Percentiles rank a stretch among this genome's conserved stretches.
phyloP scores from a whole-genome alignment of 2,888 invertebrate species.

The Mimumesa dahlbomi region DNA sequence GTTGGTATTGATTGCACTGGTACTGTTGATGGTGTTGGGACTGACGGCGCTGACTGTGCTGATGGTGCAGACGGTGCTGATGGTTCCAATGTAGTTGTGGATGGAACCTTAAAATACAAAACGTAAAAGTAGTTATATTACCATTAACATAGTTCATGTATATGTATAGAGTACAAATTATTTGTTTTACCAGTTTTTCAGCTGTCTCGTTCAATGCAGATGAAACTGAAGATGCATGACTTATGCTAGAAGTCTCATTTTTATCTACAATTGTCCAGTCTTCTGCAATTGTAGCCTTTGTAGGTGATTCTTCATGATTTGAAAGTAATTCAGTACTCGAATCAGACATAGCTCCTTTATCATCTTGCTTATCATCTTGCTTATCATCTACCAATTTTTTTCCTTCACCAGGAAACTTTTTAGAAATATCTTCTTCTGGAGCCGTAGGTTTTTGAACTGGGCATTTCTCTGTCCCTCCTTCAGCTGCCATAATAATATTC shows the following conservation, averaged over 20 bases:
- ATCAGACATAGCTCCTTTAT: background rate
- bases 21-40: background rate
- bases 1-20: too few relatives aligned
- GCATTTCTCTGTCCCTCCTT: too few relatives aligned
- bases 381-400: conserved; percentile 24
- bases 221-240: conserved; percentile 18
- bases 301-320: background rate
- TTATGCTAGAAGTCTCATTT: conserved; percentile 34
- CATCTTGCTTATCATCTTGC: background rate
- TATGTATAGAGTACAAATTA: too few relatives aligned
- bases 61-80: background rate
- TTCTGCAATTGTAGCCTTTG: conserved; percentile 58
- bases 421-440: conserved; percentile 62
- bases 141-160: background rate
- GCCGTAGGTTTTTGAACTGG: too few relatives aligned
- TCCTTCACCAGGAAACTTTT: conserved; percentile 48
- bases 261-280: conserved; percentile 75
- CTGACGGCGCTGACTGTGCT: conserved; percentile 15
- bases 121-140: background rate
- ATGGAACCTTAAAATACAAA: background rate
- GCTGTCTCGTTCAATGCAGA: conserved; percentile 28
- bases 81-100: background rate
- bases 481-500: too few relatives aligned
- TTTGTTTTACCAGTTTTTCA: conserved; percentile 54
- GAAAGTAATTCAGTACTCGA: background rate